Evolutionary conservation across 1,140 invertebrate genomes (phyloP), one percentile per base, ranked within the genome.

Genomic region (Sitophilus oryzae): DNA sequence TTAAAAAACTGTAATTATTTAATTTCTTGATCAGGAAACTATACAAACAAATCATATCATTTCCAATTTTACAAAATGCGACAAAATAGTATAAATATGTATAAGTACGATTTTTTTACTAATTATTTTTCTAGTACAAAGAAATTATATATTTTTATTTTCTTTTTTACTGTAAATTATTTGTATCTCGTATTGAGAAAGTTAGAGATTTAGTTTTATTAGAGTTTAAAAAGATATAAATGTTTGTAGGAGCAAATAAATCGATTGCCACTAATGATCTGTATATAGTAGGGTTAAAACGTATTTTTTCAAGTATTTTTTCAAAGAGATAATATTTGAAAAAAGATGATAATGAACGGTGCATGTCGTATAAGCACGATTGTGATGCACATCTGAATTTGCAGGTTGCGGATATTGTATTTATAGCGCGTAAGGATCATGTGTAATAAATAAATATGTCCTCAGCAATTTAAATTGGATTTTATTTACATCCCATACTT

Each of bases 321-420:
- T 38, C 1, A 15, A 22, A 38, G 23, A 41, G 25, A 40, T 20
- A n/a, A n/a, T n/a, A 41, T 25, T 9, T 18, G 4, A 30, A 48
- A 43, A 43, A 23, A 21, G 6, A 36, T n/a, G 11, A 52, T 37
- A 14, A 23, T 43, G 18, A n/a, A 21, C 55, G 41, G 40, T 51
- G 52, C 46, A 58, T 59, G 48, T 41, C 48, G n/a, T n/a, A n/a
- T n/a, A 59, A 54, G 37, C 52, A 43, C 48, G 52, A n/a, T 55
- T 55, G 48, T 58, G 43, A 52, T 52, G 50, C 50, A 50, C 52
- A 51, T n/a, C 37, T 46, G 38, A 21, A 48, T 35, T 50, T 48
- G 11, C 16, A 18, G 38, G 15, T 49, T 16, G 15, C 15, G 38
- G 38, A 20, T 14, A 9, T 11, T 47, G 44, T 48, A 47, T 10